phyloP scores from a whole-genome alignment of 2,888 invertebrate genomes.

The Molanna angustata region DNA sequence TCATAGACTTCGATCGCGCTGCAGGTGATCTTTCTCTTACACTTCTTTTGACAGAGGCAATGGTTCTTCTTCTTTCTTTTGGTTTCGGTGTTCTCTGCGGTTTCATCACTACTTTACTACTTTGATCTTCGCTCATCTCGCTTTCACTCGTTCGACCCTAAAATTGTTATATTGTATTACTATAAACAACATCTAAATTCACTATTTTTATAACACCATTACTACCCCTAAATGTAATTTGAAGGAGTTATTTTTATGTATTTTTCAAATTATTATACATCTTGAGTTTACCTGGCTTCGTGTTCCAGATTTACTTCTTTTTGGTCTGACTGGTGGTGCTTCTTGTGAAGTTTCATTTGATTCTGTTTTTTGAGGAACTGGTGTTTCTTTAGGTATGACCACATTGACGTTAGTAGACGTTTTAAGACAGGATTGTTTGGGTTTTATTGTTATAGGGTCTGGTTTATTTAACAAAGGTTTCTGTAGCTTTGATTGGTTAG shows the following conservation, averaged over 20 bases:
- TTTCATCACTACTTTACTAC: slow-evolving; percentile 39
- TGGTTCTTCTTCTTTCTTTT: slow-evolving; percentile 38
- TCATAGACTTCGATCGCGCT: slow-evolving; percentile 58
- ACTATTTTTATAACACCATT: no score
- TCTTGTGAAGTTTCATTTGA: slow-evolving; percentile 17
- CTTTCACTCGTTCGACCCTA: slow-evolving; percentile 57
- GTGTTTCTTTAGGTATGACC: slow-evolving; percentile 27
- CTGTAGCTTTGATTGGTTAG: slow-evolving; percentile 19
- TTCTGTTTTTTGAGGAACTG: slow-evolving; percentile 8
- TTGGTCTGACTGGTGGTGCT: slow-evolving; percentile 50
- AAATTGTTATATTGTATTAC: slow-evolving; percentile 22
- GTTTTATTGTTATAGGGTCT: no score
- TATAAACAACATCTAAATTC: no score
- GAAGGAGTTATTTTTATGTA: no score
- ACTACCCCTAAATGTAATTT: no score
- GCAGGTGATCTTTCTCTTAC: slow-evolving; percentile 43
- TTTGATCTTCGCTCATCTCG: slow-evolving; percentile 56
- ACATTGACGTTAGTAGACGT: slow-evolving; percentile 26
- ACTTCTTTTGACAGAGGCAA: slow-evolving; percentile 39
- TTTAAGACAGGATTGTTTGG: slow-evolving; percentile 28
- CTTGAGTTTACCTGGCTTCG: slow-evolving; percentile 37
- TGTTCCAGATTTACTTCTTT: slow-evolving; percentile 52
- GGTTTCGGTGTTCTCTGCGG: slow-evolving; percentile 40
- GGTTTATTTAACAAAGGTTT: slow-evolving; percentile 17
- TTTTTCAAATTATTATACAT: slow-evolving; percentile 16